Conservation (phyloP, 2,113 vertebrate species). For the Bostrychus sinensis region DNA sequence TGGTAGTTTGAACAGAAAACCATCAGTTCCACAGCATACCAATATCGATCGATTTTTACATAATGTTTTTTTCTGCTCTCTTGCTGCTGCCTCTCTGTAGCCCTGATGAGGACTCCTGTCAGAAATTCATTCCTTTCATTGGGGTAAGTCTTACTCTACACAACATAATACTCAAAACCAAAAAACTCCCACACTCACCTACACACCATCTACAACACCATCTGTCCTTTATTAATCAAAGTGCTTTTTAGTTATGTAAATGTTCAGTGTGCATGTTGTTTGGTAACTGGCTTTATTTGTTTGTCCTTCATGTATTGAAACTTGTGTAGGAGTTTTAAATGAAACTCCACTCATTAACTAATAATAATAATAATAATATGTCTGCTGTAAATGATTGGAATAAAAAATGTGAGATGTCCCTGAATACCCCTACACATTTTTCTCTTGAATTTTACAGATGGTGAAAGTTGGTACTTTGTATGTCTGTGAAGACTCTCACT, state of each 20-base stretch:
- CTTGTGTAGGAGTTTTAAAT: not conserved
- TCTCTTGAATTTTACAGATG: conserved; percentile 78
- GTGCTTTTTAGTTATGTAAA: too few relatives aligned
- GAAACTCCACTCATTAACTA: too few relatives aligned
- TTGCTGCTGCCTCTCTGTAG: conserved; percentile 73
- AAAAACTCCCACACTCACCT: too few relatives aligned
- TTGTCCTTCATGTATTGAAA: not conserved
- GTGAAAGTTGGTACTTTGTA: conserved; percentile 96
- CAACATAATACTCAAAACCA: too few relatives aligned
- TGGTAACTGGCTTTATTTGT: not conserved
- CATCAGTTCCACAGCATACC: too few relatives aligned
- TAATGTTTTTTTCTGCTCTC: conserved; percentile 17
- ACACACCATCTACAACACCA: too few relatives aligned
- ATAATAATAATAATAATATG: too few relatives aligned
- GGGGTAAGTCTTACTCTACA: conserved; percentile 85
- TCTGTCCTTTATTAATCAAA: too few relatives aligned
- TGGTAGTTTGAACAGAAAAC: conserved; percentile 2
- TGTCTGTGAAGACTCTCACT: too few relatives aligned
- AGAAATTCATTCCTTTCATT: conserved; percentile 98
- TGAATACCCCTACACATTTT: not conserved
- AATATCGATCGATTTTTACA: conserved; percentile 14
- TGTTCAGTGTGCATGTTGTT: not conserved
- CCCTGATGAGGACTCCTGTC: conserved; percentile 95
- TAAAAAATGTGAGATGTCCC: not conserved
- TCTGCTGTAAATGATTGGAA: too few relatives aligned